Percentiles rank a stretch among this genome's conserved stretches.
Evolutionary conservation across 2,888 invertebrate genomes (phyloP).

Genomic region (Caenorhabditis imperialis): DNA sequence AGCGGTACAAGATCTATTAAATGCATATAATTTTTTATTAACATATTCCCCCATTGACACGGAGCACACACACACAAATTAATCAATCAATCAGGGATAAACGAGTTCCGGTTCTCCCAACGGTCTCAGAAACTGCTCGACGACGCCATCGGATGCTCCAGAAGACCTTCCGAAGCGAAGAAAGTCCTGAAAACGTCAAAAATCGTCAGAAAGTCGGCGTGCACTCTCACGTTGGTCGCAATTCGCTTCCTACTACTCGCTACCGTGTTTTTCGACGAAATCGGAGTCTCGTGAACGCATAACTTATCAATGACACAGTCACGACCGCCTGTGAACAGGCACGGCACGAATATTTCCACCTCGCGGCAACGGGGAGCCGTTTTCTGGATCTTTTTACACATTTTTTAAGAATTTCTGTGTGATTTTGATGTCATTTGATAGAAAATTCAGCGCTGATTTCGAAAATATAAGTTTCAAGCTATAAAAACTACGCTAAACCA

Average conservation of each 20-base stretch:
- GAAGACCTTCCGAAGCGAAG: conserved; percentile 44
- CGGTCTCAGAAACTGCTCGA: conserved; percentile 6
- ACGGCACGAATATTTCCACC: conserved; percentile 41
- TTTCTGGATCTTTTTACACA: no score
- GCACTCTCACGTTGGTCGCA: conserved; percentile 20
- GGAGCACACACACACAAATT: background rate
- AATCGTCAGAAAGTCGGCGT: background rate
- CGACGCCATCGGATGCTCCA: conserved; percentile 8
- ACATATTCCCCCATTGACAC: no score
- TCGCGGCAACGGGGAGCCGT: conserved; percentile 29
- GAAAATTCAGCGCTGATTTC: no score
- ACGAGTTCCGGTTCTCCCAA: conserved; percentile 27
- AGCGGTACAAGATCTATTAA: no score
- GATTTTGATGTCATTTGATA: no score
- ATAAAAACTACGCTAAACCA: no score
- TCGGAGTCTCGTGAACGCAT: conserved; percentile 19
- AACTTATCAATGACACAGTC: conserved; percentile 44
- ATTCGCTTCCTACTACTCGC: conserved; percentile 1
- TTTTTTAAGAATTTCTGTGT: no score
- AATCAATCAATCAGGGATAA: conserved; percentile 9
- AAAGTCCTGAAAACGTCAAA: conserved; percentile 41
- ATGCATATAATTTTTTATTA: no score
- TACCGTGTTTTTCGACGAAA: conserved; percentile 4
- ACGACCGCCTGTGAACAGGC: conserved; percentile 25
- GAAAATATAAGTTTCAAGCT: no score